Evolutionary conservation across 64 coral and sea anemone species (phyloP).

Genomic region (Anthopleura sola): DNA sequence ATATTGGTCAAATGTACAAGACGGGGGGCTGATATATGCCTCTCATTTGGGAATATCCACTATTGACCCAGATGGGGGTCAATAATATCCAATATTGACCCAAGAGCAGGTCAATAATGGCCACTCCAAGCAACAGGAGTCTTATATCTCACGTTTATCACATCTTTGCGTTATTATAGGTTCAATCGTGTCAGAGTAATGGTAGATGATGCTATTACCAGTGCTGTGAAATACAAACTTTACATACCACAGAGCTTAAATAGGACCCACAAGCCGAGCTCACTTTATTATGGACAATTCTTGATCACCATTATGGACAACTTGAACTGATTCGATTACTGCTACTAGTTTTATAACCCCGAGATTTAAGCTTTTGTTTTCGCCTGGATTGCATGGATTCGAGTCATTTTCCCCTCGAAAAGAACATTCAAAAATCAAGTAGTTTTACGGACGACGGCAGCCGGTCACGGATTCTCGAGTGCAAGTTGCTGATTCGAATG

Average conservation of each 20-base stretch:
- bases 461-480: not conserved
- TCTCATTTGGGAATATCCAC: slow-evolving; percentile 1
- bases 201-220: not conserved
- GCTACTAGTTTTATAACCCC: not conserved
- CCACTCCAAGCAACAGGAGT: not conserved
- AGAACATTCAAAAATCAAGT: slow-evolving; percentile 17
- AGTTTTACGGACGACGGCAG: not conserved
- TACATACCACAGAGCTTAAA: not conserved
- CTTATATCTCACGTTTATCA: slow-evolving; percentile 10
- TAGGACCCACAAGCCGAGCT: slow-evolving; percentile 4
- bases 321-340: not conserved
- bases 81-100: not conserved
- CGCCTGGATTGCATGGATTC: not conserved
- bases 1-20: not conserved
- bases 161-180: slow-evolving; percentile 28
- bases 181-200: not conserved
- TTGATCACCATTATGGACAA: slow-evolving; percentile 15
- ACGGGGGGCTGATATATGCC: slow-evolving; percentile 6
- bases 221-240: not conserved
- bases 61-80: not conserved
- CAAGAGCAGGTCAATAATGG: not conserved
- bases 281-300: not conserved
- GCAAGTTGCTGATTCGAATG: slow-evolving; percentile 20
- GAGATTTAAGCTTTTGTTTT: slow-evolving; percentile 4
- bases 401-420: not conserved